Conservation (phyloP, 1,140 invertebrate species). For the Phenacoccus solenopsis region DNA sequence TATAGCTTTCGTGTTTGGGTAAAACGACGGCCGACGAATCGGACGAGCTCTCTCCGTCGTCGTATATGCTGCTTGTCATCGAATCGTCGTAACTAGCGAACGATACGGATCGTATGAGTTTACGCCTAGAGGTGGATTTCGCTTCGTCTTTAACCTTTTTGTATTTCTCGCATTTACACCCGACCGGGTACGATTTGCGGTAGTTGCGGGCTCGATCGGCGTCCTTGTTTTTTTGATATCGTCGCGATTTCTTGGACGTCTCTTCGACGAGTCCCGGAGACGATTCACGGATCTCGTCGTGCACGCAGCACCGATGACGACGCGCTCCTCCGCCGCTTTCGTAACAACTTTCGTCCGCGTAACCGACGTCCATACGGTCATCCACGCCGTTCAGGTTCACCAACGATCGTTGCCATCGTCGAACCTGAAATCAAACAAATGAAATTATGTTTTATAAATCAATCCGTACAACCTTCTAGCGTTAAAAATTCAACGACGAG, state of each 20-base stretch:
- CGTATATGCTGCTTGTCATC: background rate
- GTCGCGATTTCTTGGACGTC: background rate
- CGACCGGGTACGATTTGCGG: background rate
- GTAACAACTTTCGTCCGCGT: background rate
- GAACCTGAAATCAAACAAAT: background rate
- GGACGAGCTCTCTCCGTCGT: background rate
- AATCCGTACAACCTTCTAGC: too few relatives aligned
- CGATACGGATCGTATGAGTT: background rate
- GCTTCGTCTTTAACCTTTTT: background rate
- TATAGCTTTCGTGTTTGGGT: background rate
- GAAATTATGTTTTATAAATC: background rate
- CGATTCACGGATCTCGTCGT: background rate
- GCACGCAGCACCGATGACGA: background rate
- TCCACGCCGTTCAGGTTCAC: slow-evolving; percentile 4
- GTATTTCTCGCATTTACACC: slow-evolving; percentile 1
- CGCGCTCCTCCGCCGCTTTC: background rate
- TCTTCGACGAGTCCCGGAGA: background rate
- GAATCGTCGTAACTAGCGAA: slow-evolving; percentile 3
- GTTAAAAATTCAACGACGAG: too few relatives aligned
- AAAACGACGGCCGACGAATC: background rate
- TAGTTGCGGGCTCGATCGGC: background rate
- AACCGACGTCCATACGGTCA: background rate
- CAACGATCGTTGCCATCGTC: slow-evolving; percentile 3
- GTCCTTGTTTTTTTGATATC: background rate
- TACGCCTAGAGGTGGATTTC: background rate